Conservation (phyloP, 2,888 invertebrate genomes). For the Germaria angustata region DNA sequence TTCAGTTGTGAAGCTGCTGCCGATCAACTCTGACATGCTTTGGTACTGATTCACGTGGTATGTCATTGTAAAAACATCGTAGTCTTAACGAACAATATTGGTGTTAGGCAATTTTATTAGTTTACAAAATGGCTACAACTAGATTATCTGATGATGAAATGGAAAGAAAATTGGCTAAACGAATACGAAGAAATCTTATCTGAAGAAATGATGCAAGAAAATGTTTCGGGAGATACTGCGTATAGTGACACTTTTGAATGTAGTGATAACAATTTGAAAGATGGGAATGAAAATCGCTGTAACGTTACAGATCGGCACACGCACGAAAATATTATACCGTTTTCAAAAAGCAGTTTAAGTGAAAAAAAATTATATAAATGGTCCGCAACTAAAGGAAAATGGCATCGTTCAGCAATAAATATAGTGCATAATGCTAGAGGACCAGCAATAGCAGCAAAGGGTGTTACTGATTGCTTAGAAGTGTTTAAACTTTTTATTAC, state of each 20-base stretch:
- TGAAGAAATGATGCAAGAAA: background rate
- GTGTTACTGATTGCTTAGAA: background rate
- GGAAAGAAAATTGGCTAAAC: background rate
- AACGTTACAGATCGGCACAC: too few species aligned
- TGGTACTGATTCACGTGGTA: background rate
- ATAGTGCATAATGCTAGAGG: constrained; percentile 12
- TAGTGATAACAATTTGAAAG: background rate
- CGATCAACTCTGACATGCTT: background rate
- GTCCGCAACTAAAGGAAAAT: background rate
- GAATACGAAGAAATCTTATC: background rate
- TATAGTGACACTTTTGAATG: background rate
- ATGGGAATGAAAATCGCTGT: background rate
- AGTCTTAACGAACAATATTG: background rate
- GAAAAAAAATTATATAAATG: constrained; percentile 1
- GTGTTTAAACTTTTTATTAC: too few species aligned
- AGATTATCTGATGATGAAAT: constrained; percentile 8
- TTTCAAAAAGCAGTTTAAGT: too few species aligned
- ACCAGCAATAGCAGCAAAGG: background rate
- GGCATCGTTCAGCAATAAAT: constrained; percentile 7
- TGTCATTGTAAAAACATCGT: background rate
- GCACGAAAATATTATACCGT: too few species aligned
- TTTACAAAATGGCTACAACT: constrained; percentile 1
- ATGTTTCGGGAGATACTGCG: background rate
- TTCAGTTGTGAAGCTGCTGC: too few species aligned
- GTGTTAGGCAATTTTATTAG: background rate